Evolutionary conservation across 2,888 invertebrate species (phyloP), one percentile per base, ranked within the genome.

Genomic region (Aphidoletes aphidimyza): DNA sequence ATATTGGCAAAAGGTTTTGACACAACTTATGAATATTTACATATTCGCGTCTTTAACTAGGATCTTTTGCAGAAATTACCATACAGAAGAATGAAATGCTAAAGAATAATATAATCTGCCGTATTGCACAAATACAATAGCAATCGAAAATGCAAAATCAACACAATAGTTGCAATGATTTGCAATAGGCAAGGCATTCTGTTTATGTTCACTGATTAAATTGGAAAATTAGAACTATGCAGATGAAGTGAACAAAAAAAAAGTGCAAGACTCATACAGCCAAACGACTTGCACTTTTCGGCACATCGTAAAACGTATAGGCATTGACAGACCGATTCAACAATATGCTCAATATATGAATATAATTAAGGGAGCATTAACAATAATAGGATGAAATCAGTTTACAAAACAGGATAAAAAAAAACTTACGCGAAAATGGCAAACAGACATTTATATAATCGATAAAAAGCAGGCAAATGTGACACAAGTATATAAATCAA

Each of bases 311-410:
- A 30, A 14, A 69, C 26, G 11, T 14, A 30, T 14, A 30, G 9
- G 30, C 34, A 69, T 69, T 69, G 0, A n/a, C n/a, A 42, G 42
- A 30, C 5, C 34, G 54, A 5, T 26, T 14, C 42, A 54, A 69
- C 69, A 69, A 69, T 69, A 30, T 69, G 69, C 69, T 30, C 69
- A 69, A 69, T 69, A 30, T n/a, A 69, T 69, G 69, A 69, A 69
- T 69, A 69, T 69, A 69, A 69, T 69, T 69, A 69, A 30, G 69
- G 69, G 34, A 69, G 69, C 69, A 69, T 69, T 69, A 69, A 69
- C 69, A 69, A 69, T 69, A 69, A 69, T 69, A 30, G 30, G 69
- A 69, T 69, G 30, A 30, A 69, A 54, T 54, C 54, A 54, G 22
- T 54, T 54, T 54, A 54, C 54, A 69, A 69, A 69, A 69, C 69